Evolutionary conservation across 2,888 invertebrate species (phyloP).

Genomic region (Escarpia spicata): DNA sequence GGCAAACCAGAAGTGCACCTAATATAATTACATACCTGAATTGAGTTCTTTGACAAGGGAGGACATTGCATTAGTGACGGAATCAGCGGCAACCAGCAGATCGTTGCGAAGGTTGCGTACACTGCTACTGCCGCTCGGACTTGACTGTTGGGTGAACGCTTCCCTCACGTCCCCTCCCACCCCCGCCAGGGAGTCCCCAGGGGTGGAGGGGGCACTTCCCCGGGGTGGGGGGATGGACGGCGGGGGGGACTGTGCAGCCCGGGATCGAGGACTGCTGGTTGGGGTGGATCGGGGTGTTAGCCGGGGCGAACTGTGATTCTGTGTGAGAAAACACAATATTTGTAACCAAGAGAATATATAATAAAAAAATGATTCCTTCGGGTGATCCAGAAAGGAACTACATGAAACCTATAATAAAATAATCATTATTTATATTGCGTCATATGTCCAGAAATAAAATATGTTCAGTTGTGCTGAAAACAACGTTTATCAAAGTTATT

Average conservation of each 20-base stretch:
- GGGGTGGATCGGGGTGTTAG: conserved; percentile 47
- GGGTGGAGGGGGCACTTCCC: conserved; percentile 57
- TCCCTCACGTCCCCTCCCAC: conserved; percentile 68
- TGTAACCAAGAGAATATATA: not conserved
- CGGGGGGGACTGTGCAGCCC: conserved; percentile 54
- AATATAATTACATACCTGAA: conserved; percentile 68
- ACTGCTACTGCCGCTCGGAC: conserved; percentile 37
- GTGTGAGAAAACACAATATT: conserved; percentile 34
- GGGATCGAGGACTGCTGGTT: conserved; percentile 54
- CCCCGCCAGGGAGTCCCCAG: conserved; percentile 58
- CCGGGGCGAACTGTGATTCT: conserved; percentile 61
- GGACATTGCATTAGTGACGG: conserved; percentile 97
- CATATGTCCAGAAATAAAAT: too few relatives aligned
- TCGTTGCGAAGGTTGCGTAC: conserved; percentile 71
- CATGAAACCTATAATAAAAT: not conserved
- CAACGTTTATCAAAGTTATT: too few relatives aligned
- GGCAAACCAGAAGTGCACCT: too few relatives aligned
- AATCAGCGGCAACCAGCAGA: conserved; percentile 93
- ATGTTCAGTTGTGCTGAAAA: too few relatives aligned
- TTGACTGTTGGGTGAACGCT: conserved; percentile 53
- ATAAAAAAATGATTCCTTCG: not conserved
- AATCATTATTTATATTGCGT: not conserved
- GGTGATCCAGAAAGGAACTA: not conserved
- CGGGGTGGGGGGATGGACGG: conserved; percentile 36
- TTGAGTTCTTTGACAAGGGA: conserved; percentile 95